Base-by-base conservation (phyloP, 2,797 vertebrate species). In the Anomalospiza imberbis region DNA sequence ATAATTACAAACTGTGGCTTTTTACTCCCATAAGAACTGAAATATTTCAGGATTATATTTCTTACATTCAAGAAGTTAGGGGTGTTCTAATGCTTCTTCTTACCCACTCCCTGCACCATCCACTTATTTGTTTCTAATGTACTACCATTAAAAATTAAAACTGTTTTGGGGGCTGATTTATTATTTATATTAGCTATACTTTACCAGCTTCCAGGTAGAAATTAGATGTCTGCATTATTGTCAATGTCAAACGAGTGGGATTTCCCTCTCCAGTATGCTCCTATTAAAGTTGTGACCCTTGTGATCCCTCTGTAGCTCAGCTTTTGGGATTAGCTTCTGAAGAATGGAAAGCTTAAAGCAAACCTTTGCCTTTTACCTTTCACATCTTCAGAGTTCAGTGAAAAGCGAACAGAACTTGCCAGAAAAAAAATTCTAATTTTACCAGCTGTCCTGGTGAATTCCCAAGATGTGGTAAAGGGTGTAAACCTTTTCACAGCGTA, bases 81-180 rank as follows among this genome's bases (percentile, higher is more conserved):
- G 3, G 1, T 28, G 7, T 57, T 53, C 32, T 50, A 55, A 7
- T 45, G 11, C 6, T 40, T 57, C 26, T 71, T 15, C 19, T 63
- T 68, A 53, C 5, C 16, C 6, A 1, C 2, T 6, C 20, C 8
- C 17, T 20, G 1, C 6, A 34, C 12, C 3, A 0, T 6, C 11
- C n/a, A 31, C 7, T 42, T 65, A 20, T 5, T 68, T 68, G 5
- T 25, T 62, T 71, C 26, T 34, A 32, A 38, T 18, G 2, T 51
- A 28, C 1, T 36, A 44, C 17, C 6, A 44, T 42, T 57, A 40
- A 80, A 91, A 32, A 34, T 5, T 2, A 25, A 44, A 58, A 26
- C 2, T 66, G 2, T 13, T 50, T 44, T 17, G 6, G 5, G 1
- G 2, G 7, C 1, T 58, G 21, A n/a, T 66, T 74, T 63, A 16